Evolutionary conservation across 2,888 invertebrate genomes (phyloP), one percentile per base, ranked within the genome.

Genomic region (Electrophaes corylata): DNA sequence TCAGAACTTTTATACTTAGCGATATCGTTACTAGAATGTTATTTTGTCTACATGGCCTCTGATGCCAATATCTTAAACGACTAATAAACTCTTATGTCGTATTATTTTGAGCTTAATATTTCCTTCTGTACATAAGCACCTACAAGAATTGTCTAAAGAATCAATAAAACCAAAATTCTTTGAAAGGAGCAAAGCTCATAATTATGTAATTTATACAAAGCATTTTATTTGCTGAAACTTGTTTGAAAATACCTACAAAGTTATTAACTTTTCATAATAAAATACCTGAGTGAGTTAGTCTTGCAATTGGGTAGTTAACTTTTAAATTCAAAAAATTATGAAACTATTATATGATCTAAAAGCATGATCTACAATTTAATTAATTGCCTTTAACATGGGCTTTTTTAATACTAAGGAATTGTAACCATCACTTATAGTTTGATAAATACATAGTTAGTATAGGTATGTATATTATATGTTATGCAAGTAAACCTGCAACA

Each of bases 401-500:
- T 56, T 66, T 54, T 57, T 49, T 52, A 57, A 41, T 52, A 58
- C 52, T 55, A 62, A 84, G 87, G 86, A 88, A 88, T 88, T 89
- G 84, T 88, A 88, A 50, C 20, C 31, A 83, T 78, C 80, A 80
- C 66, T 64, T 77, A 84, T 84, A 81, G 81, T 84, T 88, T 59
- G 86, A 86, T 81, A 75, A 73, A 31, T 59, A 53, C 40, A 52
- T 65, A 67, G 58, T 43, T 62, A 67, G 59, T 45, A 80, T 84
- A 85, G 78, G 79, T 83, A 84, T 80, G 78, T 85, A 85, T 86
- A 83, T 86, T 86, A 86, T 79, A 86, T 84, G 87, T 88, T 89
- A 89, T 87, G 86, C 88, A 88, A 88, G 84, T 89, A 79, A 87
- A 88, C 89, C 87, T 89, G 90, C 89, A 83, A 88, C 88, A 88